These are phyloP conservation scores for Philopotamus ludificatus DNA, from an alignment of 1,140 invertebrate species.

Conservation along the genomic window DNA sequence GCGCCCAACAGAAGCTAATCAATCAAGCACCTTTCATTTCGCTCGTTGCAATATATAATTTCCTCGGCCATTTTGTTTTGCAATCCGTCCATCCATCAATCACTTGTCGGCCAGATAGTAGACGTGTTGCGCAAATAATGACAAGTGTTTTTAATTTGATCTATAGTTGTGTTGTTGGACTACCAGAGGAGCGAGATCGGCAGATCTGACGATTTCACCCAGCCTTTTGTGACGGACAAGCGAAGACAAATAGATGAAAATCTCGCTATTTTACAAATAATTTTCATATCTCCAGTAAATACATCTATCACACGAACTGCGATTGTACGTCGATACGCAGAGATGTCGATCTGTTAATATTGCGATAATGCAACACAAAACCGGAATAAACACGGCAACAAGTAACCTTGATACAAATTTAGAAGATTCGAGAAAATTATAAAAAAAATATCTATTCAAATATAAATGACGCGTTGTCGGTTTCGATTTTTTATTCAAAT, in stretches of 20 bases:
- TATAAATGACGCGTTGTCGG: no score
- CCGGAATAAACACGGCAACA: no score
- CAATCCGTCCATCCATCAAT: slow-evolving; percentile 30
- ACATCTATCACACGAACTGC: no score
- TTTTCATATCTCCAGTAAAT: no score
- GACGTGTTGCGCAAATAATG: slow-evolving; percentile 31
- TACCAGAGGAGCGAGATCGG: neutral
- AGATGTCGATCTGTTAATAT: no score
- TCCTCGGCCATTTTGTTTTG: slow-evolving; percentile 32
- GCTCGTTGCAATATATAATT: slow-evolving; percentile 30
- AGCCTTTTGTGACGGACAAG: neutral
- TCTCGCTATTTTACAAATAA: neutral
- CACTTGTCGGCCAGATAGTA: slow-evolving; percentile 19
- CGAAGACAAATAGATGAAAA: slow-evolving; percentile 6
- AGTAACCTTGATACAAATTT: no score
- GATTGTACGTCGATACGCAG: no score
- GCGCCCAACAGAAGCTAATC: slow-evolving; percentile 23
- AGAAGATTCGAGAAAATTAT: no score
- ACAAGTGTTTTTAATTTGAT: slow-evolving; percentile 33
- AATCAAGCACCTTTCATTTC: slow-evolving; percentile 33
- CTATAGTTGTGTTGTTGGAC: neutral
- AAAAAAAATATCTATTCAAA: no score
- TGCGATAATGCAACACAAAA: no score
- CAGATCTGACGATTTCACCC: slow-evolving; percentile 2
- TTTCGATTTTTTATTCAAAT: no score